Evolutionary conservation across 2,888 invertebrate species (phyloP).

Genomic region (Nymphalis c-album): DNA sequence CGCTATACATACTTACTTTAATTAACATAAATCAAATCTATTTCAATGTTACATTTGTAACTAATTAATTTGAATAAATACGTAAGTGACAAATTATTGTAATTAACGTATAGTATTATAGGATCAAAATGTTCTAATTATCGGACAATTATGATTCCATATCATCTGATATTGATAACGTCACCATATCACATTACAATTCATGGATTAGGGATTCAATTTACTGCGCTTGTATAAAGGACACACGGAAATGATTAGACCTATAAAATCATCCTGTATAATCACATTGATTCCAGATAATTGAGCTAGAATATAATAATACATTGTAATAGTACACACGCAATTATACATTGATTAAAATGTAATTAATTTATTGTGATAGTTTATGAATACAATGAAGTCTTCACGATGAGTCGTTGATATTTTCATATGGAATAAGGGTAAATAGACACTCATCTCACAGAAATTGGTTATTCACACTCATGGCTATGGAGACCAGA

Average conservation of each 20-base stretch:
- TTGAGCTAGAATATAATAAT: background rate
- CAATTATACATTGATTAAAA: background rate
- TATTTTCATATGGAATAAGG: too few species aligned
- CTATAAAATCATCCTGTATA: background rate
- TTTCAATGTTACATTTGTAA: too few species aligned
- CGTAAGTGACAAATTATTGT: background rate
- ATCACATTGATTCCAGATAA: background rate
- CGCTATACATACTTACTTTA: too few species aligned
- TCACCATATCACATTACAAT: background rate
- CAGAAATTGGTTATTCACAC: too few species aligned
- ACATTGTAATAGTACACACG: too few species aligned
- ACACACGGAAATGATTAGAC: background rate
- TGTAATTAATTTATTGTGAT: too few species aligned
- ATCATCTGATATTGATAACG: constrained; percentile 5
- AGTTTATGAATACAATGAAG: too few species aligned
- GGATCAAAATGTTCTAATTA: constrained; percentile 6
- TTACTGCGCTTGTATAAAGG: background rate
- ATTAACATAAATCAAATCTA: too few species aligned
- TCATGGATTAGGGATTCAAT: constrained; percentile 1
- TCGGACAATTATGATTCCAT: constrained; percentile 2
- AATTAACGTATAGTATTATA: background rate
- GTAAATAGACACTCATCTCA: too few species aligned
- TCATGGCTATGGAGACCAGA: too few species aligned
- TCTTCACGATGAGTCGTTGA: too few species aligned
- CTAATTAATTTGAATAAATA: too few species aligned